Evolutionary conservation across 2,113 vertebrate genomes (phyloP).

Genomic region (Rhabdomys dilectus): DNA sequence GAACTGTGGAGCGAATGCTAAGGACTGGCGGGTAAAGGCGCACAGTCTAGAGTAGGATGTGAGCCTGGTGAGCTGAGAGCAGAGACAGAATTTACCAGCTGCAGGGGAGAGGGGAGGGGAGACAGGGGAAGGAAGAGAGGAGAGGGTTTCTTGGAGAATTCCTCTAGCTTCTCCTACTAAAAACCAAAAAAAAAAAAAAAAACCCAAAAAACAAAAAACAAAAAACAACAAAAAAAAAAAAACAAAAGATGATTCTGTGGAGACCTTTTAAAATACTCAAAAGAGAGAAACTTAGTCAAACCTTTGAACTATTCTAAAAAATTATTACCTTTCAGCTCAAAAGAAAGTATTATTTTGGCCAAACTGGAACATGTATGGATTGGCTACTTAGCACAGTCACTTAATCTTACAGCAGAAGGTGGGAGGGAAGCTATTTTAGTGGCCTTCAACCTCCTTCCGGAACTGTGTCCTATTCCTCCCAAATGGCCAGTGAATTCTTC

Average conservation of each 20-base stretch:
- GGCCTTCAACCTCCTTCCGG: conserved; percentile 45
- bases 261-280: conserved; percentile 71
- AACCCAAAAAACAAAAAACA: too few relatives aligned
- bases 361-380: conserved; percentile 33
- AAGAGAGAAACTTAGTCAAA: conserved; percentile 53
- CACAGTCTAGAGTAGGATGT: background rate
- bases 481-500: conserved; percentile 51
- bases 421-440: conserved; percentile 62
- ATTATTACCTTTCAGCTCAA: conserved; percentile 62
- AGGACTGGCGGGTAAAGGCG: background rate
- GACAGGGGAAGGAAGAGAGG: background rate
- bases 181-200: background rate
- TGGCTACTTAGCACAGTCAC: conserved; percentile 55
- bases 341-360: conserved; percentile 69
- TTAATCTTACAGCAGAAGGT: conserved; percentile 56
- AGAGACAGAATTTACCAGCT: background rate
- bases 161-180: background rate
- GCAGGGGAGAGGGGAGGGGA: background rate
- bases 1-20: background rate
- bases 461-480: conserved; percentile 46
- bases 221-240: background rate
- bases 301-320: conserved; percentile 58
- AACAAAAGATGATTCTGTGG: conserved; percentile 21
- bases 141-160: background rate
- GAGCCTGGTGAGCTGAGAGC: background rate